Evolutionary conservation across 1,140 invertebrate species (phyloP).

Genomic region (Uloborus diversus): DNA sequence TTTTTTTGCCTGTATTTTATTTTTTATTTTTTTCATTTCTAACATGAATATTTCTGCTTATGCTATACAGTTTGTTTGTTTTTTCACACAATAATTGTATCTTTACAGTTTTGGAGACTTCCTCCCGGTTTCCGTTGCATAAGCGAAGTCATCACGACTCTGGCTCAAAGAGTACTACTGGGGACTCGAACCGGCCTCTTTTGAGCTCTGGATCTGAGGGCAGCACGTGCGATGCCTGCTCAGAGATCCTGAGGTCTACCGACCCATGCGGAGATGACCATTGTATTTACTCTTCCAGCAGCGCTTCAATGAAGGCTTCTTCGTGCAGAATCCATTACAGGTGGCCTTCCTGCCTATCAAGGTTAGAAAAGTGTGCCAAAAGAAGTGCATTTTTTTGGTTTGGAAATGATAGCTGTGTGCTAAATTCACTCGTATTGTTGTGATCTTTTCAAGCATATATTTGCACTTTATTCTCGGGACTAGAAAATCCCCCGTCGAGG

Average conservation of each 20-base stretch:
- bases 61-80: too few species aligned
- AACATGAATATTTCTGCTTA: too few species aligned
- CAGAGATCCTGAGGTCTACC: constrained; percentile 32
- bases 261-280: constrained; percentile 6
- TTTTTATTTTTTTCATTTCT: too few species aligned
- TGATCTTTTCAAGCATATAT: too few species aligned
- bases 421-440: too few species aligned
- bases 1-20: too few species aligned
- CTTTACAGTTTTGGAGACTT: constrained; percentile 43
- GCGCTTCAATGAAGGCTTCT: constrained; percentile 30
- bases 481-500: too few species aligned
- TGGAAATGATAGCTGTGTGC: too few species aligned
- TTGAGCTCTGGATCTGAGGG: constrained; percentile 46
- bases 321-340: constrained; percentile 49
- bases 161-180: not conserved
- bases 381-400: not conserved
- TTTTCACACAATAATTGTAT: too few species aligned
- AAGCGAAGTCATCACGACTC: constrained; percentile 20
- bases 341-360: constrained; percentile 49
- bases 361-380: not conserved
- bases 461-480: too few species aligned
- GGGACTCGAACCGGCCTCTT: constrained; percentile 24
- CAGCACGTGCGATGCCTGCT: constrained; percentile 55
- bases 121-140: constrained; percentile 35
- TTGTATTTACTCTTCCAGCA: not conserved